phyloP scores from a whole-genome alignment of 1,140 invertebrate genomes.

The Eubasilissa regina region DNA sequence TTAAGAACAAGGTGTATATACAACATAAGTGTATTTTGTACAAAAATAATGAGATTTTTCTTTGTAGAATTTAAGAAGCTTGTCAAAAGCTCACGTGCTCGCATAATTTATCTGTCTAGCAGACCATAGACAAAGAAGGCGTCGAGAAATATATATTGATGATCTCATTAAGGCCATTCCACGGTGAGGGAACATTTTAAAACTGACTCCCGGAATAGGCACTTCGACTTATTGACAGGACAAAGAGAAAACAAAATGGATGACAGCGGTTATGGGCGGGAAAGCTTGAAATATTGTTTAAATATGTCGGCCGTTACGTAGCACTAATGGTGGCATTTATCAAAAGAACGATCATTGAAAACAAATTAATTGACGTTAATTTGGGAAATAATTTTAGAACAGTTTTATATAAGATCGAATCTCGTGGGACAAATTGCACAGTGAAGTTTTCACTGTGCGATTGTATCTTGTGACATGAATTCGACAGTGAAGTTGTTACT shows the following conservation, averaged over 20 bases:
- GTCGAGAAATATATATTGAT: constrained; percentile 42
- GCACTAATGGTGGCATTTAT: constrained; percentile 24
- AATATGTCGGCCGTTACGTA: constrained; percentile 18
- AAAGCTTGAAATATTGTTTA: constrained; percentile 14
- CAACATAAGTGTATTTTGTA: too few species aligned
- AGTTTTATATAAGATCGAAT: background rate
- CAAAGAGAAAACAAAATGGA: constrained; percentile 35
- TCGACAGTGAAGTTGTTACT: background rate
- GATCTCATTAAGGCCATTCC: constrained; percentile 26
- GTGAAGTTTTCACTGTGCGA: background rate
- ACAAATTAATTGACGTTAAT: background rate
- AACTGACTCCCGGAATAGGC: constrained; percentile 25
- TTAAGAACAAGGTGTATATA: too few species aligned
- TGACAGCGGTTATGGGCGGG: constrained; percentile 41
- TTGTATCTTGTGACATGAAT: background rate
- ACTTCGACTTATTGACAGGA: constrained; percentile 44
- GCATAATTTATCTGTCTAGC: constrained; percentile 23
- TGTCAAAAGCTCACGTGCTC: background rate
- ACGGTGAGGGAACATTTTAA: background rate
- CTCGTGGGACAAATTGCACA: background rate
- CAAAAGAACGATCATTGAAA: background rate
- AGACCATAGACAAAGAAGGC: constrained; percentile 42
- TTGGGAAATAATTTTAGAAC: background rate
- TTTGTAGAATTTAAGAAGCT: background rate
- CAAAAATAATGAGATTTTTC: too few species aligned